Evolutionary conservation across 2,888 invertebrate species (phyloP).

Genomic region (Eupithecia centaureata): DNA sequence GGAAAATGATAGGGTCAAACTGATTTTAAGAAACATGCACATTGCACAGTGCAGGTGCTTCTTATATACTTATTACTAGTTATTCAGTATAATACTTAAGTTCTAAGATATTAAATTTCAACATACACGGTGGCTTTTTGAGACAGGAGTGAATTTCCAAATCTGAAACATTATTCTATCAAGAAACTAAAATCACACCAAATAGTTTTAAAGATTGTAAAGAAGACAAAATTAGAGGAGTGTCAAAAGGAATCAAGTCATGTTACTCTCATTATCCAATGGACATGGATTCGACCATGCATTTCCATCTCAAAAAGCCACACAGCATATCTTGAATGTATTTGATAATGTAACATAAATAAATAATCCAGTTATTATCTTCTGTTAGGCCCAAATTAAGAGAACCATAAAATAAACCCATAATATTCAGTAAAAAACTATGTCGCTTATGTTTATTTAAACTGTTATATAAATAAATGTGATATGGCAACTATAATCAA

Average conservation of each 20-base stretch:
- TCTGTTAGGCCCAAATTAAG: not conserved
- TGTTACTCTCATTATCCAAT: not conserved
- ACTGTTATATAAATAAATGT: not conserved
- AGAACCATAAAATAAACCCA: not conserved
- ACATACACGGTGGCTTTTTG: conserved; percentile 27
- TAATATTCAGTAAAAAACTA: not conserved
- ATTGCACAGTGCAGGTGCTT: conserved; percentile 53
- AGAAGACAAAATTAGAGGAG: not conserved
- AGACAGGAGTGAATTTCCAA: not conserved
- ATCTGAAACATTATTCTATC: not conserved
- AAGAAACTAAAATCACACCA: no score
- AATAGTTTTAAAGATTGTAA: no score
- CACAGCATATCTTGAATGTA: not conserved
- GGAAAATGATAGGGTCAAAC: conserved; percentile 5
- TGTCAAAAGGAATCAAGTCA: not conserved
- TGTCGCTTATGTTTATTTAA: not conserved
- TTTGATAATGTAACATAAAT: not conserved
- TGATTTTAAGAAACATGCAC: conserved; percentile 25
- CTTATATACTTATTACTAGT: conserved; percentile 54
- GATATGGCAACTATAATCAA: conserved; percentile 4
- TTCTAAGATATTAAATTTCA: conserved; percentile 55
- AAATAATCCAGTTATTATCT: not conserved
- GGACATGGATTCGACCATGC: not conserved
- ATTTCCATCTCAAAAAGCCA: not conserved
- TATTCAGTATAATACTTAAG: conserved; percentile 53